Conservation (phyloP, 2,797 vertebrate species). For the Sebastes wilsoni region DNA sequence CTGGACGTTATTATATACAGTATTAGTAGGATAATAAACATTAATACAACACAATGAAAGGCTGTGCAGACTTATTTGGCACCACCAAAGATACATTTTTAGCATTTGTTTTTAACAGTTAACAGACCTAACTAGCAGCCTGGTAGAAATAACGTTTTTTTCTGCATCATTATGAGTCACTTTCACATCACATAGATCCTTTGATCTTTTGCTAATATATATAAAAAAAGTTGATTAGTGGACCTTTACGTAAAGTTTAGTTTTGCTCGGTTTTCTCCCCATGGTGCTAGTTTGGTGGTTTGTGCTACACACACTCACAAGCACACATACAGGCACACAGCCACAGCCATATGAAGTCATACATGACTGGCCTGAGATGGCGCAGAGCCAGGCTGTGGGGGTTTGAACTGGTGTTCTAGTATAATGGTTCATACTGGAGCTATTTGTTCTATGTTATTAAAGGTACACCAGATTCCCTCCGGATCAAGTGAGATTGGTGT, state of each 20-base stretch:
- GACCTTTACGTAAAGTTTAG: background rate
- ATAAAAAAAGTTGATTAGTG: background rate
- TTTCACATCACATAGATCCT: background rate
- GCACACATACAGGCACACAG: background rate
- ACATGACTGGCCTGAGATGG: slow-evolving; percentile 20
- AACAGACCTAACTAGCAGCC: background rate
- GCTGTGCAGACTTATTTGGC: background rate
- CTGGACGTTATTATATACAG: background rate
- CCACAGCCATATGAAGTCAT: background rate
- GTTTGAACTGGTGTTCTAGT: slow-evolving; percentile 26
- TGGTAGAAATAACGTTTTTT: background rate
- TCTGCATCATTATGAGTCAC: background rate
- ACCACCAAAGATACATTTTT: background rate
- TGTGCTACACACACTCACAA: background rate
- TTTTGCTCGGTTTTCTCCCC: background rate
- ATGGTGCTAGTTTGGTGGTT: background rate
- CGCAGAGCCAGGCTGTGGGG: slow-evolving; percentile 8
- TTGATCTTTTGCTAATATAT: background rate
- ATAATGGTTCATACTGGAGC: slow-evolving; percentile 39
- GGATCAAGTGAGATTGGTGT: slow-evolving; percentile 46
- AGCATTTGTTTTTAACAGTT: background rate
- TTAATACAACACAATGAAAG: background rate
- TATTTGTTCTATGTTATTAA: slow-evolving; percentile 63
- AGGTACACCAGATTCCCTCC: slow-evolving; percentile 51
- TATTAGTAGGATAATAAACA: background rate